Percentiles rank a stretch among this genome's conserved stretches.
These are phyloP conservation scores for Epirrhoe alternata DNA, from an alignment of 2,888 invertebrate species.

Conservation along the genomic window DNA sequence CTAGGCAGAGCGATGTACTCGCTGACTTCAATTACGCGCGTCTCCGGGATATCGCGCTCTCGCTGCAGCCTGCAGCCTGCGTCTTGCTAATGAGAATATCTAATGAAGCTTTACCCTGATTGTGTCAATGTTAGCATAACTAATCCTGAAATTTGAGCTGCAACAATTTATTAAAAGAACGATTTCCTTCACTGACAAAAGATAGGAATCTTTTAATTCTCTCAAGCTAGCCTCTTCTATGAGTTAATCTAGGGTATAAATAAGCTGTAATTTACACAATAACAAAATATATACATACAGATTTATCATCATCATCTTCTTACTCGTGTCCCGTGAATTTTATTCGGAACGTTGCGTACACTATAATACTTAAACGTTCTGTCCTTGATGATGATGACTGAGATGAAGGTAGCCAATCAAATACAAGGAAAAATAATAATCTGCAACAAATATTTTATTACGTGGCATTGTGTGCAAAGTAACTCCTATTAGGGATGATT, in stretches of 20 bases:
- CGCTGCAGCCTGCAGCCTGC: background rate
- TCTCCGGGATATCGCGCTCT: background rate
- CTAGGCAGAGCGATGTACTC: conserved; percentile 8
- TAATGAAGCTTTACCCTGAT: background rate
- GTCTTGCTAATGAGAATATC: conserved; percentile 1
- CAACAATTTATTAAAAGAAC: too few relatives aligned
- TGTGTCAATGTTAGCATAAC: background rate
- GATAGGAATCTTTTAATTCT: too few relatives aligned
- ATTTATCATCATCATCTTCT: too few relatives aligned
- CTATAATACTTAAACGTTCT: background rate
- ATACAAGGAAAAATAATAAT: conserved; percentile 19
- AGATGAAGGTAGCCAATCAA: background rate
- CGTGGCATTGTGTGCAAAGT: conserved; percentile 18
- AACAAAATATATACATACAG: too few relatives aligned
- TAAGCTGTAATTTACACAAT: too few relatives aligned
- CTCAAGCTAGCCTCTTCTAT: too few relatives aligned
- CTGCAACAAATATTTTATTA: conserved; percentile 23
- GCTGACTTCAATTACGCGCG: background rate
- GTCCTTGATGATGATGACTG: background rate
- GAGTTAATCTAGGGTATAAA: too few relatives aligned
- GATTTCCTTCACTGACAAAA: too few relatives aligned
- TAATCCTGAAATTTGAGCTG: background rate
- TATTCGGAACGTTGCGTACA: too few relatives aligned
- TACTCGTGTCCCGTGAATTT: too few relatives aligned
- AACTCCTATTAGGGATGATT: conserved; percentile 29